phyloP scores from a whole-genome alignment of 1,140 invertebrate species.

The Stenopsyche tienmushanensis region DNA sequence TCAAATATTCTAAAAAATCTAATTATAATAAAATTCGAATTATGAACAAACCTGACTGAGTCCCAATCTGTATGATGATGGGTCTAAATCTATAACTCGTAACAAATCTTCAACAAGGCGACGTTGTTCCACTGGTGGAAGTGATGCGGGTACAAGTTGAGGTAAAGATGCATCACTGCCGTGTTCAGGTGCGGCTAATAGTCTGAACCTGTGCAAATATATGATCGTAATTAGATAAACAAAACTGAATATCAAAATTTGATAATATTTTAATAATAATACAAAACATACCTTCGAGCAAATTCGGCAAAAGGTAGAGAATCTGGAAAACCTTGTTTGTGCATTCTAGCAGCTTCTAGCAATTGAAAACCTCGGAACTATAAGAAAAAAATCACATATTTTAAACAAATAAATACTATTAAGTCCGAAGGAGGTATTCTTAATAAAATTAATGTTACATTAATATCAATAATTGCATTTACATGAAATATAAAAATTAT shows the following conservation, averaged over 20 bases:
- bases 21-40: too few species aligned
- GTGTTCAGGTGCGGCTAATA: slow-evolving; percentile 63
- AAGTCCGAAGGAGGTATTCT: slow-evolving; percentile 17
- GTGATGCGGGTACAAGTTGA: slow-evolving; percentile 45
- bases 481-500: too few species aligned
- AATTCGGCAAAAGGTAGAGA: slow-evolving; percentile 87
- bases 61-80: slow-evolving; percentile 83
- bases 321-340: slow-evolving; percentile 93
- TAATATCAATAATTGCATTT: not conserved
- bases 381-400: slow-evolving; percentile 41
- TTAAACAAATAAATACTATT: slow-evolving; percentile 6
- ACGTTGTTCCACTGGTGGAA: slow-evolving; percentile 52
- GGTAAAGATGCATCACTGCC: slow-evolving; percentile 46
- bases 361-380: slow-evolving; percentile 89
- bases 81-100: slow-evolving; percentile 81
- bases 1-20: too few species aligned
- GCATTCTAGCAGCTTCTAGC: slow-evolving; percentile 82
- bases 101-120: slow-evolving; percentile 72
- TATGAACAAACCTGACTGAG: slow-evolving; percentile 79
- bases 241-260: slow-evolving; percentile 1
- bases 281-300: slow-evolving; percentile 60
- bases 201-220: slow-evolving; percentile 63
- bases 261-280: not conserved
- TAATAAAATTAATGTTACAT: not conserved
- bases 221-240: slow-evolving; percentile 20